Evolutionary conservation across 2,888 invertebrate genomes (phyloP), one percentile per base, ranked within the genome.

Genomic region (Oxystoma pomonae): DNA sequence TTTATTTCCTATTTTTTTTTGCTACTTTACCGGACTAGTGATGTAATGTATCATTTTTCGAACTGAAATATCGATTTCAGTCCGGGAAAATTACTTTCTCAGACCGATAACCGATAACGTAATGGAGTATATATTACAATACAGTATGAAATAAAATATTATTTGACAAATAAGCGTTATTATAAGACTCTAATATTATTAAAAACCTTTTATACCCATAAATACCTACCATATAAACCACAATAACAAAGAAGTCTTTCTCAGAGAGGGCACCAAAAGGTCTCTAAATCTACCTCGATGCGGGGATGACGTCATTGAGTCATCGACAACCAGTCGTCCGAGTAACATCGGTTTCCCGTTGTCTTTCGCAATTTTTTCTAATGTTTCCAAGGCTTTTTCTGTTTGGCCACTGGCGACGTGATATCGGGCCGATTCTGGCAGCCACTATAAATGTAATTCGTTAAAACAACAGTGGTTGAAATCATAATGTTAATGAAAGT

Each of bases 361-460:
- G 75, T 95, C 93, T 74, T 86, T 84, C 0, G 96, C 96, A 70
- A 96, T 89, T 81, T 92, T 86, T 81, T 93, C 90, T 60, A 97
- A 81, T 0, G 94, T 96, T 62, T 87, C 86, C 62, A 94, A 79
- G 0, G 96, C 96, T 79, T 90, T 90, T 64, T 96, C 94, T 2
- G 90, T 87, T 75, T 92, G 89, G 0, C 96, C 96, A 71, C 90
- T 88, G 0, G 94, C 90, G 35, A 96, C 91, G 73, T 94, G 90
- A 79, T 86, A 97, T 65, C 95, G 84, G 0, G 95, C 94, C 65
- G 96, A 96, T 80, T 97, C 96, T 20, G 97, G 96, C 61, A 97
- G 81, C 95, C 96, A 97, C 94, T 94, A 60, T 22, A 60, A 55
- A n/a, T n/a, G n/a, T n/a, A n/a, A n/a, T n/a, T n/a, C n/a, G n/a